Evolutionary conservation across 2,888 invertebrate species (phyloP).

Genomic region (Strigamia maritima): DNA sequence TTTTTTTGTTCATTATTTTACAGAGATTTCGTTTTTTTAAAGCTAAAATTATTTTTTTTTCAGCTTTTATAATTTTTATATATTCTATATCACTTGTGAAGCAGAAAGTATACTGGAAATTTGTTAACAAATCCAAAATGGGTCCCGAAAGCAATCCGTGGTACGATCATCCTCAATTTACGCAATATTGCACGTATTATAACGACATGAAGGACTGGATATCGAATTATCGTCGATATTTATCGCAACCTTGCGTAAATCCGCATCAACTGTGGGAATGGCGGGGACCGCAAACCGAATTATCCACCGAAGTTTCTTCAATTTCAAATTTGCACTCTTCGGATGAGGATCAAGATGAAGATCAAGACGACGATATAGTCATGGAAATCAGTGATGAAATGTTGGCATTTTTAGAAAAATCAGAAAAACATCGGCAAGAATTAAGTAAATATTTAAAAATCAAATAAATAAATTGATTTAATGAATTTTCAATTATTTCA

Average conservation of each 20-base stretch:
- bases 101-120: too few relatives aligned
- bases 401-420: conserved; percentile 62
- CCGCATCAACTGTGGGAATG: background rate
- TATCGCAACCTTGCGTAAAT: background rate
- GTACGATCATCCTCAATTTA: background rate
- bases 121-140: too few relatives aligned
- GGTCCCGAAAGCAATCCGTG: background rate
- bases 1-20: too few relatives aligned
- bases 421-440: conserved; percentile 59
- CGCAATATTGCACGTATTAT: background rate
- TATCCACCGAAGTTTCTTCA: background rate
- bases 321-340: background rate
- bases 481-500: background rate
- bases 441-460: conserved; percentile 47
- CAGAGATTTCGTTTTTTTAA: too few relatives aligned
- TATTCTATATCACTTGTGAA: too few relatives aligned
- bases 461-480: too few relatives aligned
- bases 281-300: background rate
- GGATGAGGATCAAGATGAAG: conserved; percentile 36
- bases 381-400: conserved; percentile 64
- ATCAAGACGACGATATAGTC: conserved; percentile 51
- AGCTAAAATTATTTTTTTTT: too few relatives aligned
- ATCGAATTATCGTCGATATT: background rate
- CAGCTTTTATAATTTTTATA: too few relatives aligned
- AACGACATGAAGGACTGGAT: conserved; percentile 22